Conservation (phyloP, 2,113 vertebrate genomes). For the Grammomys surdaster region DNA sequence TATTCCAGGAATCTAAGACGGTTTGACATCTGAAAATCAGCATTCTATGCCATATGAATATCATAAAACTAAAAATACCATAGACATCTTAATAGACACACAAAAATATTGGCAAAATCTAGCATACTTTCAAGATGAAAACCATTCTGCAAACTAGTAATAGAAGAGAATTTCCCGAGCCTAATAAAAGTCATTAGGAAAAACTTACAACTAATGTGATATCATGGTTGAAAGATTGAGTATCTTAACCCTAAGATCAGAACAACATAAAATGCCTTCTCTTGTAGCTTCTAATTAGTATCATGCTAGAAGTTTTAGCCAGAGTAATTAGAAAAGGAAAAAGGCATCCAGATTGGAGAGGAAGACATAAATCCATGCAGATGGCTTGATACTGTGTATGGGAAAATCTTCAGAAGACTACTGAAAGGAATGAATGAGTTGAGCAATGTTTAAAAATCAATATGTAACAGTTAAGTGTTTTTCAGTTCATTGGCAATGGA, state of each 20-base stretch:
- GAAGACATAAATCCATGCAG: neutral
- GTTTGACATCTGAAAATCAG: conserved; percentile 17
- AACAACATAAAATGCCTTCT: conserved; percentile 33
- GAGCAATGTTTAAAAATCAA: neutral
- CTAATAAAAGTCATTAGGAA: neutral
- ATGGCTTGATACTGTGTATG: neutral
- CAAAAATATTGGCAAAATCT: conserved; percentile 12
- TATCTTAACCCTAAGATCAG: neutral
- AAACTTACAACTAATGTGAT: neutral
- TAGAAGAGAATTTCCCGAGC: neutral
- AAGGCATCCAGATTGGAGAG: neutral
- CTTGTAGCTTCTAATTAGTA: neutral
- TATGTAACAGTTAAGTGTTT: neutral
- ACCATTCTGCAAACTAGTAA: neutral
- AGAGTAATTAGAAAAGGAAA: conserved; percentile 27
- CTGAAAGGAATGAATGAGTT: neutral
- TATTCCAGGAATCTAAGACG: neutral
- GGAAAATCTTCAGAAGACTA: neutral
- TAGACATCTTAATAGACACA: neutral
- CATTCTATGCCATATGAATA: neutral
- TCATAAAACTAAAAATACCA: conserved; percentile 29
- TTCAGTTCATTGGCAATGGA: neutral
- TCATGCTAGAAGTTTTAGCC: neutral
- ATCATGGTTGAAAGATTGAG: neutral
- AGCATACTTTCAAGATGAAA: neutral